These are phyloP conservation scores for Cuniculus paca DNA, from an alignment of 2,797 vertebrate genomes.

Conservation along the genomic window DNA sequence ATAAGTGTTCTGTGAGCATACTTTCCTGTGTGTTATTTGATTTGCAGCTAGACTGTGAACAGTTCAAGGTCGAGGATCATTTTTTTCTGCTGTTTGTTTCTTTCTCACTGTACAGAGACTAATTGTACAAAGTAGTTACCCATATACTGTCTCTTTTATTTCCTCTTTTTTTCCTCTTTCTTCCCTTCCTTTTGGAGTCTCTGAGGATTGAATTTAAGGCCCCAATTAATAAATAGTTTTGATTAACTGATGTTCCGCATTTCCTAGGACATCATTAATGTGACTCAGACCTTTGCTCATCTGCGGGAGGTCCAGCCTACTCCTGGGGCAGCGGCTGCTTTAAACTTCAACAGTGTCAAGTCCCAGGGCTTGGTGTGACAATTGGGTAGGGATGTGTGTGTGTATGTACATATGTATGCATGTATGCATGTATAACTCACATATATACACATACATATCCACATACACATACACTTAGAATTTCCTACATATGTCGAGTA, in stretches of 20 bases:
- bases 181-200: neutral
- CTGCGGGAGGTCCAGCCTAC: neutral
- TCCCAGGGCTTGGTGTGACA: neutral
- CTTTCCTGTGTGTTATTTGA: neutral
- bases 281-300: neutral
- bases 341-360: conserved; percentile 29
- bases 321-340: neutral
- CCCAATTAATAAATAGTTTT: neutral
- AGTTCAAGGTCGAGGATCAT: neutral
- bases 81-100: conserved; percentile 27
- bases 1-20: neutral
- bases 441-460: neutral
- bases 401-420: neutral
- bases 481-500: neutral
- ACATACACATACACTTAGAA: neutral
- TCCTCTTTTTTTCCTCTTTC: neutral
- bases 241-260: neutral
- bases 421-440: neutral
- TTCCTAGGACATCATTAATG: neutral
- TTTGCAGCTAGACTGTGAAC: neutral
- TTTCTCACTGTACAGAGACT: neutral
- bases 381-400: neutral
- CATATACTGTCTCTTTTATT: neutral
- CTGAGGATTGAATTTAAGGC: neutral
- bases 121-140: neutral